Percentiles rank a stretch among this genome's conserved stretches.
Conservation (phyloP, 2,113 vertebrate species). For the Martes martes region DNA sequence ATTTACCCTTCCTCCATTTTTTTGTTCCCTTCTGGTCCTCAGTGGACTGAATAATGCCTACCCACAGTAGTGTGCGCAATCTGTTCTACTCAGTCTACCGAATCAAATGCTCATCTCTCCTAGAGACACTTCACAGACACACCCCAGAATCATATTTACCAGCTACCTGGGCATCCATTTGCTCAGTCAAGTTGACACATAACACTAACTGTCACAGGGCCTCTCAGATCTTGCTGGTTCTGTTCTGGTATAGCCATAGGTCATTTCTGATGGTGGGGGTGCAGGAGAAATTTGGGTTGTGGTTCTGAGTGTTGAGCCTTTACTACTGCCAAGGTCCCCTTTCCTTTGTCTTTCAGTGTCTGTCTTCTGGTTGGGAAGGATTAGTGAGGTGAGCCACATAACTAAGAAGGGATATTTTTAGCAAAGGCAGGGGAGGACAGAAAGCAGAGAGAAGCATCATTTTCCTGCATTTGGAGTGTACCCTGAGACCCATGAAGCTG, state of each 20-base stretch:
- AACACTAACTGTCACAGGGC: too few relatives aligned
- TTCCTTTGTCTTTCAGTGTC: neutral
- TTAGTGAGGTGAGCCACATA: neutral
- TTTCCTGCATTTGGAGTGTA: neutral
- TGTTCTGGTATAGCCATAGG: fast-evolving
- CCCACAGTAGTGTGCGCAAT: neutral
- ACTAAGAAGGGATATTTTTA: neutral
- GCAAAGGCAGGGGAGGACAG: neutral
- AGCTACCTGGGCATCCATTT: neutral
- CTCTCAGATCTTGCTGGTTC: neutral
- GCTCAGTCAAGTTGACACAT: neutral
- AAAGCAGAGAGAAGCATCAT: slow-evolving; percentile 30
- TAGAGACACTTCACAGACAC: neutral
- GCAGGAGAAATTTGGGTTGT: fast-evolving
- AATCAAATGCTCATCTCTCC: neutral
- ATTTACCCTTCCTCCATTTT: neutral
- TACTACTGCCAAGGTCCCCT: fast-evolving
- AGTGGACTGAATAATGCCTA: neutral
- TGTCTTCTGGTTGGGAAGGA: neutral
- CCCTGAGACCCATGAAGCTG: slow-evolving; percentile 5
- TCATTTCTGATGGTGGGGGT: neutral
- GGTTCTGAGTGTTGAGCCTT: fast-evolving
- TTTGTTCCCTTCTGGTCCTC: neutral
- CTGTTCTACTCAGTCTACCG: neutral
- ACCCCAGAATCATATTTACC: neutral